phyloP scores from a whole-genome alignment of 2,113 vertebrate species.

The Neopipo cinnamomea region DNA sequence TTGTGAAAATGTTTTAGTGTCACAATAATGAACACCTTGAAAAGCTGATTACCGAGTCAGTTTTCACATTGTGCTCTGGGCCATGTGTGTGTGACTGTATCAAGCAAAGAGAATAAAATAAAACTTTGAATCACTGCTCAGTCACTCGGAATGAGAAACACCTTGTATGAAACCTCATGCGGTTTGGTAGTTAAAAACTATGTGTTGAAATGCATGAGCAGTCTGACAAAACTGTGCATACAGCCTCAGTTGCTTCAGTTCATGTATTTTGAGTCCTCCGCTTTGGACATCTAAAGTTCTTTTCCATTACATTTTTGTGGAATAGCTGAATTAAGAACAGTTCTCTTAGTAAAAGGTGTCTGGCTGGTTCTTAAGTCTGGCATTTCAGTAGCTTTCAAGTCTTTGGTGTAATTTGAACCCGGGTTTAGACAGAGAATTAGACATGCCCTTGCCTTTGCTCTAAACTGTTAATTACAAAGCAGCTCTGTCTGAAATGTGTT shows the following conservation, averaged over 20 bases:
- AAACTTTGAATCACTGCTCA: not conserved
- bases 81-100: not conserved
- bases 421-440: not conserved
- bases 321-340: not conserved
- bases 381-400: not conserved
- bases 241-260: not conserved
- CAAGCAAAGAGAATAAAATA: not conserved
- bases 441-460: not conserved
- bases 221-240: not conserved
- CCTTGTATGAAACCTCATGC: not conserved
- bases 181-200: not conserved
- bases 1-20: not conserved
- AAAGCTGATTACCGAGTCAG: not conserved
- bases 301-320: not conserved
- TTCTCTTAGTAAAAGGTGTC: not conserved
- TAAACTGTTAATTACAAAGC: not conserved
- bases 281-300: not conserved
- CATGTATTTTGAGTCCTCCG: not conserved
- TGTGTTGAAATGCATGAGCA: not conserved
- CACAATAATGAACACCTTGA: not conserved
- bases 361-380: not conserved
- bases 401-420: not conserved
- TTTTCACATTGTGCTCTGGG: not conserved
- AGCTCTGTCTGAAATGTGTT: not conserved
- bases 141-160: not conserved